Base-by-base conservation (phyloP, 2,888 invertebrate species). In the Acrobasis consociella region DNA sequence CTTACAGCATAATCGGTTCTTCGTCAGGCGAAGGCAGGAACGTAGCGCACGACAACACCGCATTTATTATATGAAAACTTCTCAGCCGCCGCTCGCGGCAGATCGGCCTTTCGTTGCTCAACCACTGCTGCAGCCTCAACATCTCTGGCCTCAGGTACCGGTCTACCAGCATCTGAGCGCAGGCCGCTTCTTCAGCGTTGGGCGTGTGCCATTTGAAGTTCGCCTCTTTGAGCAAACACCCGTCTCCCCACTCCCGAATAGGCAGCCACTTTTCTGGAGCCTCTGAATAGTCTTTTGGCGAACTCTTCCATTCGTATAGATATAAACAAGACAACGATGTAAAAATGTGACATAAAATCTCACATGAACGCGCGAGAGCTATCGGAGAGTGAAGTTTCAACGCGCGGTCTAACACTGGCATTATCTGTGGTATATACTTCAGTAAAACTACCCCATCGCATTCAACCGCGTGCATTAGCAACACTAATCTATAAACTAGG, bases 181-280 rank as follows among this genome's bases (percentile, higher is more conserved):
- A 94, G 0, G 87, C 83, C 0, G 96, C 93, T 80, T 97, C 97
- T 49, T 93, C 94, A 22, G 93, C 89, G 22, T 92, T 94, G 0
- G 98, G 97, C 56, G 95, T 89, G 76, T 97, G 96, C 97, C 97
- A 98, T 50, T 94, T 89, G 17, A 97, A 87, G 9, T 94, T 90
- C 16, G 96, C 88, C 37, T 95, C 93, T 62, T 95, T 90, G 17
- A 96, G 83, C 71, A 95, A 89, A 16, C 95, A 94, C 0, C 96
- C 93, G 65, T 93, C 93, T 0, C 97, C 98, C 98, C 98, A 99
- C 70, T 97, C 95, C 22, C 94, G 93, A 22, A 97, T 93, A 10
- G 96, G 95, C 53, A 97, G 89, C 88, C 95, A 95, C 64, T 96
- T 94, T 64, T 94, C 91, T 0, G 96, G 91, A 0, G 95, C 95